A percentile compares a stretch with the other conserved stretches of the same genome.
Evolutionary conservation across 2,797 vertebrate species (phyloP).

Genomic region (Muscicapa striata): DNA sequence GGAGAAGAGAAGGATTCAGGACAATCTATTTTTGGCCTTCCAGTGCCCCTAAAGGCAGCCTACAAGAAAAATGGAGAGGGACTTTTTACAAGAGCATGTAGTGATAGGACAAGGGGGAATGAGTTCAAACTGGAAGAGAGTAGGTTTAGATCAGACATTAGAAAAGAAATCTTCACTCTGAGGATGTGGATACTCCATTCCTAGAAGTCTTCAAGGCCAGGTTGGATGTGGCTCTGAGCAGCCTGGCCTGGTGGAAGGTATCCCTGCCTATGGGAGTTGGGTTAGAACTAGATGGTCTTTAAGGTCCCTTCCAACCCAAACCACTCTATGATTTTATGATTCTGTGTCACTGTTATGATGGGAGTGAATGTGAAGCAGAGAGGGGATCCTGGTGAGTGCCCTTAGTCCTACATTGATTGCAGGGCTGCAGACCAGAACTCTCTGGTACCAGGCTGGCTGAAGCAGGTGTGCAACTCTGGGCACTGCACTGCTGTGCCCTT

Average conservation of each 20-base stretch:
- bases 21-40: not conserved
- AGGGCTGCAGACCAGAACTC: not conserved
- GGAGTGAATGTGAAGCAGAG: not conserved
- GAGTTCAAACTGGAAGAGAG: not conserved
- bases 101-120: too few relatives aligned
- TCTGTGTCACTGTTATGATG: not conserved
- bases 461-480: not conserved
- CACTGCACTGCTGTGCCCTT: not conserved
- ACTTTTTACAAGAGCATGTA: not conserved
- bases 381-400: not conserved
- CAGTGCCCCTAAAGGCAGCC: not conserved
- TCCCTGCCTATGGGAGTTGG: not conserved
- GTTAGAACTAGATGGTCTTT: too few relatives aligned
- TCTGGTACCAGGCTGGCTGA: not conserved
- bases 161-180: not conserved
- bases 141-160: not conserved
- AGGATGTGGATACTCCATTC: not conserved
- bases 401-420: not conserved
- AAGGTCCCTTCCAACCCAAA: not conserved
- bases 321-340: not conserved
- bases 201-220: not conserved
- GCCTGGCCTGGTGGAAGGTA: not conserved
- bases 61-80: not conserved
- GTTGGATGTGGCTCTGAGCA: not conserved
- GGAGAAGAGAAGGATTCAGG: not conserved